Evolutionary conservation across 2,888 invertebrate genomes (phyloP), one percentile per base, ranked within the genome.

Genomic region (Coelopa pilipes): DNA sequence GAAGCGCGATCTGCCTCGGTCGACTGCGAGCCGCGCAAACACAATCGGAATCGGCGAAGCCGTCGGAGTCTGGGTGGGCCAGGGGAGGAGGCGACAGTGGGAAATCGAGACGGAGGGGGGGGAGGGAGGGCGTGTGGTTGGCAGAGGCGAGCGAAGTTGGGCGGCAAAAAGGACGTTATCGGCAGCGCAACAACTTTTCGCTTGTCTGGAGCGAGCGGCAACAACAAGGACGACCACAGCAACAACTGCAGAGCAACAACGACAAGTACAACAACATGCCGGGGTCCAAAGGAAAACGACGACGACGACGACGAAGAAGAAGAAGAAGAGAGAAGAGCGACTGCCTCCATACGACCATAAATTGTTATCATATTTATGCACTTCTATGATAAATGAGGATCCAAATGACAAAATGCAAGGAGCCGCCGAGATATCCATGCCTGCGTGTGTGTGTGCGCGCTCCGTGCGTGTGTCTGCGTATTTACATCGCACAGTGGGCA

Each of bases 351-450:
- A 63, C n/a, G 45, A 72, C 77, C 81, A 82, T 82, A 83, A 83
- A 84, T 82, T 82, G 80, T 83, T 82, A 84, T 83, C 82, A 81
- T 80, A 81, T 81, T 83, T 82, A 83, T 84, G 84, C 83, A 83
- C 82, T 82, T 81, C 81, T 81, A 81, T 84, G 87, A 87, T 87
- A 87, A 87, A 87, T 87, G 82, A 83, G 80, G 78, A 81, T 79
- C 80, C 80, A 79, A 83, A 78, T 83, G 82, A 83, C 83, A 83
- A 83, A 83, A 80, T 82, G 82, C 80, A 82, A 81, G 82, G 77
- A 81, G 75, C 60, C 46, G 60, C 12, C 19, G 17, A 21, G 17
- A 57, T 19, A n/a, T 34, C 59, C 19, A 46, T 59, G 49, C 3
- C 12, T 19, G 15, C 53, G 62, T 70, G 59, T 70, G 50, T 65